Percentiles rank a stretch among this genome's conserved stretches.
phyloP scores from a whole-genome alignment of 2,888 invertebrate genomes.

The Drosophila tanythrix region DNA sequence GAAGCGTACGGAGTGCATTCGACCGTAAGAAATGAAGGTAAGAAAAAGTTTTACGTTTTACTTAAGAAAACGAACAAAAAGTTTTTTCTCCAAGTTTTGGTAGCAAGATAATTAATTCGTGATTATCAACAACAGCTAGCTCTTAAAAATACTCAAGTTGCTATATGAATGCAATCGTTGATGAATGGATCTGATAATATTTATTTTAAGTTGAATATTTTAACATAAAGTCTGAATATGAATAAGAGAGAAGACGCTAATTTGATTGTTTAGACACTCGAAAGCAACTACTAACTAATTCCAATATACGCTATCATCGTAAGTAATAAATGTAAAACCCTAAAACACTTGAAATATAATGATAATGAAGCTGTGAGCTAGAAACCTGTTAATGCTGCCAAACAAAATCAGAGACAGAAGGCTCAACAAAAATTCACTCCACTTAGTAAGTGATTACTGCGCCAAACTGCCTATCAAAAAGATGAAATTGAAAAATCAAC shows the following conservation, averaged over 20 bases:
- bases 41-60: conserved; percentile 26
- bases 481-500: not conserved
- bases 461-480: not conserved
- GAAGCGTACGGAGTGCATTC: conserved; percentile 30
- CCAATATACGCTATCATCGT: not conserved
- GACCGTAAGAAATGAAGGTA: conserved; percentile 25
- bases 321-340: not conserved
- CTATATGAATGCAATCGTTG: not conserved
- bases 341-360: no score
- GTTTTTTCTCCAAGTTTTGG: conserved; percentile 12
- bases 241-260: not conserved
- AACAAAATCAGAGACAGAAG: not conserved
- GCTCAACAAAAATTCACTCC: not conserved
- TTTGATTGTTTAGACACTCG: not conserved
- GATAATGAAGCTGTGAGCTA: not conserved
- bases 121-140: conserved; percentile 39
- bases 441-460: not conserved
- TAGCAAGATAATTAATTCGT: conserved; percentile 43
- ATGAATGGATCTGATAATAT: not conserved
- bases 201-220: not conserved
- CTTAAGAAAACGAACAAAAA: conserved; percentile 10
- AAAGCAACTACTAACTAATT: not conserved
- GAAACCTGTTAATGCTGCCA: not conserved
- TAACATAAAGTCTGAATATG: not conserved
- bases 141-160: conserved; percentile 6